phyloP scores from a whole-genome alignment of 2,797 vertebrate genomes.

The Perodicticus potto region DNA sequence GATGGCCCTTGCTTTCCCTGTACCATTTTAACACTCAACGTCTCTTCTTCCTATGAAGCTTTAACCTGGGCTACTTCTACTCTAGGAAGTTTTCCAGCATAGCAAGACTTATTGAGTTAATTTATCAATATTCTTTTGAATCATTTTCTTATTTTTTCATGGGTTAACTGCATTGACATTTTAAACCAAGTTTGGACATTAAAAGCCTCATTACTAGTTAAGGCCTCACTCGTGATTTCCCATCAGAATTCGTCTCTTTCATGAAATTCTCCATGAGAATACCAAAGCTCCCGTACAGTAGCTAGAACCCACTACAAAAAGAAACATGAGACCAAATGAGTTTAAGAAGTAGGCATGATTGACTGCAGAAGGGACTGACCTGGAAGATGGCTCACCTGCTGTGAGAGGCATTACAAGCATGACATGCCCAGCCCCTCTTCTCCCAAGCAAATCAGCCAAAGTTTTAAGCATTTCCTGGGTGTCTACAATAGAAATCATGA shows the following conservation, averaged over 20 bases:
- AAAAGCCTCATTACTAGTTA: not conserved
- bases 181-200: not conserved
- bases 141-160: not conserved
- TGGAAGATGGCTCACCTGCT: not conserved
- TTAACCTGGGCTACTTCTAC: not conserved
- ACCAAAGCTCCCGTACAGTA: not conserved
- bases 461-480: not conserved
- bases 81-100: not conserved
- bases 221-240: not conserved
- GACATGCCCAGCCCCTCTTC: too few relatives aligned
- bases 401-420: not conserved
- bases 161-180: not conserved
- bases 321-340: not conserved
- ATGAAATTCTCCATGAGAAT: not conserved
- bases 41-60: not conserved
- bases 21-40: not conserved
- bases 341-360: not conserved
- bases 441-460: not conserved
- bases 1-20: not conserved
- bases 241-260: not conserved
- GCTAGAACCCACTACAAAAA: not conserved
- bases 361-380: not conserved
- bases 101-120: not conserved
- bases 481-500: not conserved
- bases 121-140: not conserved